These are phyloP conservation scores for Vesta saturnalis DNA, from an alignment of 2,888 invertebrate species.

Conservation along the genomic window DNA sequence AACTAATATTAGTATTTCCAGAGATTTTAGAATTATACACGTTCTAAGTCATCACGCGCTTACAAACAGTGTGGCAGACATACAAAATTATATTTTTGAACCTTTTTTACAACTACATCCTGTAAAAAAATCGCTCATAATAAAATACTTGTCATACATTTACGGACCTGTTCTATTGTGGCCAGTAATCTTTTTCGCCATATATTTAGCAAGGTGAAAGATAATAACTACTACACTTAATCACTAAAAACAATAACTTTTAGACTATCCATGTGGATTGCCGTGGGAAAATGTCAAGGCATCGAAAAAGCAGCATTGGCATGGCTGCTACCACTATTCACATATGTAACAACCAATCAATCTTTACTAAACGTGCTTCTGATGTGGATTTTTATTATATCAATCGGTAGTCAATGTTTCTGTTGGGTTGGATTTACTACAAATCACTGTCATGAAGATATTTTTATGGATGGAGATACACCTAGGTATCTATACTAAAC, in stretches of 20 bases:
- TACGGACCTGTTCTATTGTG: conserved; percentile 64
- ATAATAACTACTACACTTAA: too few relatives aligned
- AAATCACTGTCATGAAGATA: conserved; percentile 83
- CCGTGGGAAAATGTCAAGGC: not conserved
- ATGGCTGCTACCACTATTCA: conserved; percentile 52
- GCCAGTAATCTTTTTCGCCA: conserved; percentile 56
- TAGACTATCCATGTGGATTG: not conserved
- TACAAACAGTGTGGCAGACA: conserved; percentile 79
- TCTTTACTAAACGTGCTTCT: conserved; percentile 57
- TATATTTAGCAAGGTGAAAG: too few relatives aligned
- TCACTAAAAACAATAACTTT: not conserved
- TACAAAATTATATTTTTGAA: conserved; percentile 75
- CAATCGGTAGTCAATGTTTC: conserved; percentile 71
- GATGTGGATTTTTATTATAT: conserved; percentile 71
- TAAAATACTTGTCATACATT: conserved; percentile 50
- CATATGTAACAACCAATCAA: conserved; percentile 59
- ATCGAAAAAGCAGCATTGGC: not conserved
- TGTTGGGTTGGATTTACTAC: conserved; percentile 74
- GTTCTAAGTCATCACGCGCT: conserved; percentile 81
- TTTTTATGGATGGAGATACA: conserved; percentile 83
- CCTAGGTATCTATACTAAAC: conserved; percentile 63
- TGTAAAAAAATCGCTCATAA: conserved; percentile 64
- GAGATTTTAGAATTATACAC: conserved; percentile 70
- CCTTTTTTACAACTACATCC: conserved; percentile 76
- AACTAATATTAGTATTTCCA: conserved; percentile 3